Evolutionary conservation across 2,113 vertebrate species (phyloP), one percentile per base, ranked within the genome.

Genomic region (Scytalopus superciliaris): DNA sequence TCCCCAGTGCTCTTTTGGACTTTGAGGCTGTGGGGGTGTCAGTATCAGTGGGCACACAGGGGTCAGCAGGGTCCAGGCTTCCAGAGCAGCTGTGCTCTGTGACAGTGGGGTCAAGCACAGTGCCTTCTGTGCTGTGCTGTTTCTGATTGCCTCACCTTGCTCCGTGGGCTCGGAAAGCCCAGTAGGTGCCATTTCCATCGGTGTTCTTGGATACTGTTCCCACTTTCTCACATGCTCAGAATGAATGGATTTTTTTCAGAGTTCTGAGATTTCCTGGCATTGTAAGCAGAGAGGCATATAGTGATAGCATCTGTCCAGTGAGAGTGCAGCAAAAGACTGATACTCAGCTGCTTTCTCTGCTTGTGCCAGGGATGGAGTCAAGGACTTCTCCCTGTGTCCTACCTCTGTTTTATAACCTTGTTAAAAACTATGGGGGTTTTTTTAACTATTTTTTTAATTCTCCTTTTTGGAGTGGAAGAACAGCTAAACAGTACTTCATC

Each of bases 291-390:
- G 82, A 76, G 79, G 72, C 93, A 25, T 28, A 30, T 1, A 44
- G 79, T 8, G 91, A 25, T 31, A 84, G 88, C 94, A 96, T 83
- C 96, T 95, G 91, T 93, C 75, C 67, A 44, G 56, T 3, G 45
- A 81, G 89, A 68, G 53, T 12, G 44, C 67, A 63, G 72, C 52
- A 7, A 13, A 56, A 59, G 56, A 12, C 42, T 56, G 18, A 10
- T 14, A 10, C 47, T 68, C 85, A 88, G 85, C 89, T 85, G 66
- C 85, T 72, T 70, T 82, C 47, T 85, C 78, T 79, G 39, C 69
- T 63, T 3, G 7, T 87, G 90, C 90, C 88, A 79, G 76, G 35
- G 37, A 35, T 0, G 2, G 47, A 78, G n/a, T 55, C 60, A 23
- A 53, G 62, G 42, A 5, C 15, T 60, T 77, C 69, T 74, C 57